A percentile compares a stretch with the other conserved stretches of the same genome.
These are phyloP conservation scores for Leptinotarsa lineolata DNA, from an alignment of 1,140 invertebrate genomes.

Conservation along the genomic window DNA sequence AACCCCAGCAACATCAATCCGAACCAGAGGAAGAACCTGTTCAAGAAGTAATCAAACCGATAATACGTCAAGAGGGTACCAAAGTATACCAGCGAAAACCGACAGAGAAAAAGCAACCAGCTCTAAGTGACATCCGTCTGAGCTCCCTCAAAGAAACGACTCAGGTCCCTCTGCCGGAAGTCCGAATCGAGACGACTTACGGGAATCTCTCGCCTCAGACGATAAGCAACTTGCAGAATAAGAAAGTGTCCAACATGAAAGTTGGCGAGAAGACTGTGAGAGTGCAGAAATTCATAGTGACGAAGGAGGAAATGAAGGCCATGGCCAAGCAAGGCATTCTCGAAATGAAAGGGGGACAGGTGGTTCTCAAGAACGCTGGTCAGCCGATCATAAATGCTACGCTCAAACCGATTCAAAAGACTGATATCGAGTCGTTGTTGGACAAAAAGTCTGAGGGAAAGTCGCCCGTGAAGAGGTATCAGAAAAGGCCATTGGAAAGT, in stretches of 20 bases:
- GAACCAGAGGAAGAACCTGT: constrained; percentile 22
- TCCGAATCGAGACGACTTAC: background rate
- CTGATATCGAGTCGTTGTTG: constrained; percentile 34
- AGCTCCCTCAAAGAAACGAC: background rate
- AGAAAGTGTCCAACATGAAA: constrained; percentile 44
- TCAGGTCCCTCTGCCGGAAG: background rate
- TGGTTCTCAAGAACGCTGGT: constrained; percentile 35
- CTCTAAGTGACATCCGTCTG: background rate
- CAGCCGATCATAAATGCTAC: constrained; percentile 37
- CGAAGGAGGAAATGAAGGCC: constrained; percentile 64
- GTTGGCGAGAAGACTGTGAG: constrained; percentile 63
- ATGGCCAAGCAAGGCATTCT: constrained; percentile 61
- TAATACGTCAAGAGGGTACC: constrained; percentile 51
- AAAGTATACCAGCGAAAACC: constrained; percentile 50
- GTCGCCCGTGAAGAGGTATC: constrained; percentile 12
- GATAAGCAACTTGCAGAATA: background rate
- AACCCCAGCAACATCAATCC: constrained; percentile 26
- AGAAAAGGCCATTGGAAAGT: background rate
- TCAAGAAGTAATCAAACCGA: constrained; percentile 48
- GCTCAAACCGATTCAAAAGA: constrained; percentile 34
- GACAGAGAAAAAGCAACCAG: background rate
- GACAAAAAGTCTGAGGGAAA: constrained; percentile 17
- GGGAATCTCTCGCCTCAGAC: background rate
- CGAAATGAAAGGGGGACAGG: constrained; percentile 30
- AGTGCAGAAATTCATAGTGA: constrained; percentile 65